phyloP scores from a whole-genome alignment of 1,140 invertebrate species.

The Drosophila miranda region DNA sequence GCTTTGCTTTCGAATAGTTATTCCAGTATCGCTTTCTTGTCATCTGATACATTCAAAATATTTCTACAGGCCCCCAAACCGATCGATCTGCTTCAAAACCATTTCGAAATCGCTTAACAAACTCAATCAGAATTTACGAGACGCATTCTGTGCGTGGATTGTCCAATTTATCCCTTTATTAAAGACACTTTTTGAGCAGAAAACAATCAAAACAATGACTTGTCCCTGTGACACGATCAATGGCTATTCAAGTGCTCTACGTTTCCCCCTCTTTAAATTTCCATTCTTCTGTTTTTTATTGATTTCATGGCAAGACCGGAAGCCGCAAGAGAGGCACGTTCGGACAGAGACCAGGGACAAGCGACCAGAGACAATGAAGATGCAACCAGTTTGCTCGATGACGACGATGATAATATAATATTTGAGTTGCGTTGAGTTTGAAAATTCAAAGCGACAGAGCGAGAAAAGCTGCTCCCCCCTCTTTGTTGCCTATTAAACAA shows the following conservation, averaged over 20 bases:
- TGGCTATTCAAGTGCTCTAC: slow-evolving; percentile 52
- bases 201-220: slow-evolving; percentile 36
- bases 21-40: no score
- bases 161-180: slow-evolving; percentile 18
- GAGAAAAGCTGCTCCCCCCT: slow-evolving; percentile 15
- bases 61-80: no score
- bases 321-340: slow-evolving; percentile 62
- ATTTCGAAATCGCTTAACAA: no score
- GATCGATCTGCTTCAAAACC: no score
- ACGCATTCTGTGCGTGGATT: neutral
- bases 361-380: slow-evolving; percentile 50
- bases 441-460: slow-evolving; percentile 40
- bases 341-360: slow-evolving; percentile 2
- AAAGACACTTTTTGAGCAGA: slow-evolving; percentile 5
- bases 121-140: no score
- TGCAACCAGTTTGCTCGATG: slow-evolving; percentile 48
- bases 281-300: slow-evolving; percentile 45
- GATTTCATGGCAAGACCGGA: slow-evolving; percentile 72
- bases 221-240: slow-evolving; percentile 51
- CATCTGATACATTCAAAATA: no score
- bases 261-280: slow-evolving; percentile 24
- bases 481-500: slow-evolving; percentile 45
- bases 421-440: slow-evolving; percentile 24
- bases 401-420: slow-evolving; percentile 29
- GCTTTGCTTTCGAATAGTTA: no score